Evolutionary conservation across 2,113 vertebrate species (phyloP), one percentile per base, ranked within the genome.

Genomic region (Scartelaos histophorus): DNA sequence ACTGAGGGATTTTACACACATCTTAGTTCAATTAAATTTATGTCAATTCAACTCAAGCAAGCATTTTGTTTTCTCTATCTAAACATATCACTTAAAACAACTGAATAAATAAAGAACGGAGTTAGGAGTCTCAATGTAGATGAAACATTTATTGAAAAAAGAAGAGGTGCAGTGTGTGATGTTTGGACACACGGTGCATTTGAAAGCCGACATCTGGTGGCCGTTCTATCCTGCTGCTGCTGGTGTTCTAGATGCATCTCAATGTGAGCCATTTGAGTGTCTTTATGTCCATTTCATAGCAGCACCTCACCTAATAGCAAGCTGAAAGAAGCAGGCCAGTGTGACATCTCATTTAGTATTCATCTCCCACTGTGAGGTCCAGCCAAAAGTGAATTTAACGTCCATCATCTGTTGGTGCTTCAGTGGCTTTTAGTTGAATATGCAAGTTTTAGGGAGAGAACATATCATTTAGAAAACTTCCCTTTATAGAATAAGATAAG

Each of bases 241-340:
- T 67, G 16, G 74, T 72, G 79, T 73, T 87, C 71, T 71, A 85
- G 74, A 81, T 87, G 71, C 79, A 89, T 83, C 82, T 89, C 76
- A 86, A 76, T 85, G 66, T 61, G 73, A 77, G 46, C 60, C 57
- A 71, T 80, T 79, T 66, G 77, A 82, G 73, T 46, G 35, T 80
- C 71, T 70, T 68, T 65, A 60, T 73, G 62, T 74, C 73, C 25
- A 75, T 68, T 79, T 84, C 35, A 66, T 80, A 46, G 69, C 66
- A 66, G 79, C 62, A 65, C 64, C 71, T 70, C 61, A 21, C 75
- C 29, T 79, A 51, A 70, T 74, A 78, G 74, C 80, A 67, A 79
- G 49, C 49, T 53, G 78, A 71, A 76, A 80, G 62, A 77, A 65
- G 66, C 56, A 66, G 60, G 22, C 22, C 62, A 62, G 34, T 12